Evolutionary conservation across 1,140 invertebrate genomes (phyloP), one percentile per base, ranked within the genome.

Genomic region (Colletes gigas): DNA sequence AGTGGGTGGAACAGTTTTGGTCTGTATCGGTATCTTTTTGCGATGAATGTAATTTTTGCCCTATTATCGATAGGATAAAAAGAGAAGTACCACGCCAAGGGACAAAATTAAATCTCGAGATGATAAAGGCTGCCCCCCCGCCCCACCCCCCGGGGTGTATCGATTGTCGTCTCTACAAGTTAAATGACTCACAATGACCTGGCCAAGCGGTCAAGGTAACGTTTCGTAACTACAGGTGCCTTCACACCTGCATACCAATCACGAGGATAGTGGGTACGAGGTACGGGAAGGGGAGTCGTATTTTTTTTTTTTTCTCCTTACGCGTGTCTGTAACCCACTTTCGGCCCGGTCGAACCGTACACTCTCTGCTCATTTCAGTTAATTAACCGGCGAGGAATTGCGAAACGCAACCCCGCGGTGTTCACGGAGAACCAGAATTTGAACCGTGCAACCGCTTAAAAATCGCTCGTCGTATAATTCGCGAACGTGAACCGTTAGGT

Each of bases 201-300:
- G 82, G 78, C 73, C 72, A 83, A 70, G 82, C 82, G 82, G 82
- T 83, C 82, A 83, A 81, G 82, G 82, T 83, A 79, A 81, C 19
- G 68, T 83, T 83, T 83, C 82, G 77, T 83, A 83, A 83, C 70
- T 71, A 57, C 73, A 17, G 74, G 17, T 83, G 67, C 55, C 19
- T 68, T 76, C 68, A 50, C 82, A 83, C 72, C 72, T 83, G 82
- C 71, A 83, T 83, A 81, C 78, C 67, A 81, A 83, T 77, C 59
- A 44, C 67, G 30, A 55, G 2, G 14, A 5, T 1, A 55, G 15
- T 9, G 15, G 14, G 7, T 2, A 6, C 21, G 60, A 19, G 50
- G 12, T 19, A 15, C 0, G n/a, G 59, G 47, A 44, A 14, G 15
- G 52, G 19, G 21, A n/a, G 47, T 41, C 60, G 12, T n/a, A 14